Conservation (phyloP, 53 echinoderm and acorn worm genomes). For the Mesocentrotus franciscanus region DNA sequence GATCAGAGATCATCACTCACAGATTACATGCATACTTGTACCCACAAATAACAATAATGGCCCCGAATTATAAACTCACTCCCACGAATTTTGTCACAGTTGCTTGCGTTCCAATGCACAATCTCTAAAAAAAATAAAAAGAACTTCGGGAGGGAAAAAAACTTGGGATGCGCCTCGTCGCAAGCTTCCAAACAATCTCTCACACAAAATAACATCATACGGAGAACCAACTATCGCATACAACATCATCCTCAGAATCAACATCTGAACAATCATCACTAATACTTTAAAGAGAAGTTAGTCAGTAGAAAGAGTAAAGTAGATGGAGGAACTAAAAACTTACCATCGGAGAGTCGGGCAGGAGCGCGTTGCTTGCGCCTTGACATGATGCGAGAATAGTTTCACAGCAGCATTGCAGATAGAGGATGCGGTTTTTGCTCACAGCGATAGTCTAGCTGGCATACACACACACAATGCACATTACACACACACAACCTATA, state of each 20-base stretch:
- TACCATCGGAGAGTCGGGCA: constrained; percentile 60
- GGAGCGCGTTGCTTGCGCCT: constrained; percentile 67
- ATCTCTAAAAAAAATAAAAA: background rate
- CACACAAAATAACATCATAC: constrained; percentile 18
- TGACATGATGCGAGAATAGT: constrained; percentile 67
- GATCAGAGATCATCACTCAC: constrained; percentile 6
- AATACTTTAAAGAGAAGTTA: constrained; percentile 1
- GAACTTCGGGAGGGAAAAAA: background rate
- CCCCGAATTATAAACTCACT: constrained; percentile 60
- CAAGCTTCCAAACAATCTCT: background rate
- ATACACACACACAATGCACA: background rate
- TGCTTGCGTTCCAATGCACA: constrained; percentile 57
- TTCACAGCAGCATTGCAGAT: constrained; percentile 47
- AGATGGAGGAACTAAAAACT: constrained; percentile 36
- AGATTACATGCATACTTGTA: constrained; percentile 39
- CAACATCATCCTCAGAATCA: background rate
- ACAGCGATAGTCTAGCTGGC: constrained; percentile 47
- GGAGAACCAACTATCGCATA: background rate
- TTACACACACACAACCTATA: background rate
- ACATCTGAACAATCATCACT: background rate
- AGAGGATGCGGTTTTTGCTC: constrained; percentile 66
- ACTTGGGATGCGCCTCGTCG: constrained; percentile 6
- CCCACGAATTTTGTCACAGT: constrained; percentile 66
- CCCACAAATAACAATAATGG: constrained; percentile 49
- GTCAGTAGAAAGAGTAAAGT: background rate